A percentile compares a stretch with the other conserved stretches of the same genome.
Conservation (phyloP, 2,888 invertebrate species). For the Heptascelio sp. region DNA sequence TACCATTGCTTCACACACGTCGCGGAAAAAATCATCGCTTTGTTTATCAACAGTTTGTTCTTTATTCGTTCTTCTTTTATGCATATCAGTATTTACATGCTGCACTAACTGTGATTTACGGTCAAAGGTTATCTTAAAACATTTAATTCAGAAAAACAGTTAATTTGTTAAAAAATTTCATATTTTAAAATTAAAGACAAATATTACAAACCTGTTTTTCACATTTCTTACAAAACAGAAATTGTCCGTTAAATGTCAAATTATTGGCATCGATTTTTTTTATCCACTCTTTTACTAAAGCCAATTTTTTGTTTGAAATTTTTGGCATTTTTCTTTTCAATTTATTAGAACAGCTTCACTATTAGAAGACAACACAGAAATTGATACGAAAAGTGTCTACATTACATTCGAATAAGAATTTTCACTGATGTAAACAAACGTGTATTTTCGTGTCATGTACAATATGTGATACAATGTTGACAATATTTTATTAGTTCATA, state of each 20-base stretch:
- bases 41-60: slow-evolving; percentile 13
- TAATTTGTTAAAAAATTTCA: not conserved
- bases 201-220: slow-evolving; percentile 22
- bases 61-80: slow-evolving; percentile 18
- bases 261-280: slow-evolving; percentile 9
- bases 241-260: slow-evolving; percentile 14
- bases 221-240: slow-evolving; percentile 31
- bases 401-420: slow-evolving; percentile 24
- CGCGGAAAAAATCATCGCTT: not conserved
- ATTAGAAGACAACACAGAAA: slow-evolving; percentile 12
- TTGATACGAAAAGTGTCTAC: slow-evolving; percentile 9
- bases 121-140: slow-evolving; percentile 15
- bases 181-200: not conserved
- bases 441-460: not conserved
- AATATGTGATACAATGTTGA: not conserved
- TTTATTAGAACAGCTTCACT: not conserved
- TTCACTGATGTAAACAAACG: slow-evolving; percentile 9
- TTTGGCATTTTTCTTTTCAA: slow-evolving; percentile 6
- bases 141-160: slow-evolving; percentile 9
- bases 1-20: slow-evolving; percentile 27
- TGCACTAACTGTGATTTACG: slow-evolving; percentile 25
- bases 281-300: slow-evolving; percentile 25
- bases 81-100: slow-evolving; percentile 17
- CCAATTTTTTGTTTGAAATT: slow-evolving; percentile 12
- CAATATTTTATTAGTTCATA: not conserved